Evolutionary conservation across 2,113 vertebrate species (phyloP).

Genomic region (Trogon surrucura): DNA sequence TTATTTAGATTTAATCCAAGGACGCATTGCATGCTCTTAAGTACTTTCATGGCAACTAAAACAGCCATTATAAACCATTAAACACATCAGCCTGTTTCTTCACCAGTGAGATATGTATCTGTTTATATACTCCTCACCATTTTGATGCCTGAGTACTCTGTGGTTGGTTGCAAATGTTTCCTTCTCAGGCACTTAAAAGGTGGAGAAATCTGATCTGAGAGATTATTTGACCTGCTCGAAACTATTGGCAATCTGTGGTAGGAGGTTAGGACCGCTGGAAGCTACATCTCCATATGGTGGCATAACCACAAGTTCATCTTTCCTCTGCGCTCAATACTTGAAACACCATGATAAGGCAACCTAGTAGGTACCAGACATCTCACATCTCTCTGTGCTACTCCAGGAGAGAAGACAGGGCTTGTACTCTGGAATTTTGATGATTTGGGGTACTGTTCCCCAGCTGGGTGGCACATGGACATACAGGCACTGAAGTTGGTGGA

Average conservation of each 20-base stretch:
- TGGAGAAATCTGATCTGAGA: neutral
- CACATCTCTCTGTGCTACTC: neutral
- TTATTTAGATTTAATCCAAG: slow-evolving; percentile 24
- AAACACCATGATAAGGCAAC: neutral
- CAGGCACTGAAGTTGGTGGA: neutral
- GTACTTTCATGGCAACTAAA: slow-evolving; percentile 15
- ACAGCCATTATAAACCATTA: slow-evolving; percentile 4
- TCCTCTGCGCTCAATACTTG: neutral
- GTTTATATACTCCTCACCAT: neutral
- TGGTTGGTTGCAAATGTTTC: neutral
- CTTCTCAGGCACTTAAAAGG: neutral
- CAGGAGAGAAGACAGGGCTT: neutral
- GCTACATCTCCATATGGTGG: neutral
- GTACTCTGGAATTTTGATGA: neutral
- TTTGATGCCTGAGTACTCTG: neutral
- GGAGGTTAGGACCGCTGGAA: neutral
- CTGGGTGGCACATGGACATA: accelerated
- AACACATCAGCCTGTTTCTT: neutral
- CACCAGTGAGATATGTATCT: neutral
- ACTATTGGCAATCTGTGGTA: neutral
- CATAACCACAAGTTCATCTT: neutral
- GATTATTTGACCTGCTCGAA: neutral
- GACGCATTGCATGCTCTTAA: neutral
- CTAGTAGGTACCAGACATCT: neutral
- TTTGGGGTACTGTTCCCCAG: neutral